Conservation (phyloP, 2,888 invertebrate species). For the Pyrochroa serraticornis region DNA sequence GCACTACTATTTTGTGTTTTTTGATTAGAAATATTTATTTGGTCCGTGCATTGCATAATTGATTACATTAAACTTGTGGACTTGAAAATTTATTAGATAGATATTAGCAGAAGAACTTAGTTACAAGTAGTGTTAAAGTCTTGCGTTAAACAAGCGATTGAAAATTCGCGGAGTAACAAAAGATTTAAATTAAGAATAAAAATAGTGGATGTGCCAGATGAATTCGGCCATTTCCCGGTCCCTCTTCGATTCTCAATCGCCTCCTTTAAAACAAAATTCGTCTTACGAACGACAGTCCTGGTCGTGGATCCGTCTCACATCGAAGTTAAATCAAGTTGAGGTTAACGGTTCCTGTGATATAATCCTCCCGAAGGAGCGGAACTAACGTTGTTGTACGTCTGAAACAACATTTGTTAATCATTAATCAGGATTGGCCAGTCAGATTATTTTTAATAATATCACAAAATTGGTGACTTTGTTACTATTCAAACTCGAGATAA, state of each 20-base stretch:
- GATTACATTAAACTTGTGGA: constrained; percentile 14
- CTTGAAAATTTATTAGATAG: not conserved
- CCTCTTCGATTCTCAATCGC: constrained; percentile 24
- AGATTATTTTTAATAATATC: too few relatives aligned
- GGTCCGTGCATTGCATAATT: constrained; percentile 48
- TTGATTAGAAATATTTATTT: constrained; percentile 45
- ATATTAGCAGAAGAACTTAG: not conserved
- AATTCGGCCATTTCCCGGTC: not conserved
- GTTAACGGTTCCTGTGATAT: constrained; percentile 66
- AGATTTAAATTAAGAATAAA: not conserved
- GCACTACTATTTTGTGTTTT: constrained; percentile 36
- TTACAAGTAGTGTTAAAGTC: constrained; percentile 1
- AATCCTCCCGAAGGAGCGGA: constrained; percentile 71
- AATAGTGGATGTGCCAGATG: not conserved
- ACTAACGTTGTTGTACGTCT: constrained; percentile 68
- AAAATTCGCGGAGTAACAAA: constrained; percentile 8
- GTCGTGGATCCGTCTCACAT: constrained; percentile 10
- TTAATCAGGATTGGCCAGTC: too few relatives aligned
- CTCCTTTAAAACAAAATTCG: constrained; percentile 9
- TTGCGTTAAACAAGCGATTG: constrained; percentile 7
- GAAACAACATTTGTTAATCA: constrained; percentile 47
- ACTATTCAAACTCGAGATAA: too few relatives aligned
- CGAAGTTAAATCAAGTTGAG: constrained; percentile 54
- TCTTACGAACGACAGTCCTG: not conserved
- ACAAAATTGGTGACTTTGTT: too few relatives aligned